phyloP scores from a whole-genome alignment of 2,797 vertebrate species.

The Pangasius macronema region DNA sequence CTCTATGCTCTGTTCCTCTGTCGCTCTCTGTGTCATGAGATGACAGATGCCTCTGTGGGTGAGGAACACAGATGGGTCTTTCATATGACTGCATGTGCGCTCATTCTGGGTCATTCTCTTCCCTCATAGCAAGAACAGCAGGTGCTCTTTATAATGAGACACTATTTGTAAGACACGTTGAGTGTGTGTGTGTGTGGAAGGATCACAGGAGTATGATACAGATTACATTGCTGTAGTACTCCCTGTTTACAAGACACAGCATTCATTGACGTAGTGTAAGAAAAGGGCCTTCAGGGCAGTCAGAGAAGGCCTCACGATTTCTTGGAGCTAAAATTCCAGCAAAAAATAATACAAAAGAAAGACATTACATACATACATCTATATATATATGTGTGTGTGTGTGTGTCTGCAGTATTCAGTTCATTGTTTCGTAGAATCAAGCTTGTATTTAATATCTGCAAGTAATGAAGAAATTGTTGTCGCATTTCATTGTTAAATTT shows the following conservation, averaged over 20 bases:
- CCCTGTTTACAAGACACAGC: not conserved
- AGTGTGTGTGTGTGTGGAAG: not conserved
- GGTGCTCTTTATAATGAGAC: constrained; percentile 47
- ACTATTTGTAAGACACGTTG: constrained; percentile 36
- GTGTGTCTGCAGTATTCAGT: not conserved
- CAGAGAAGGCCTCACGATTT: not conserved
- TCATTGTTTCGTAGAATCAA: not conserved
- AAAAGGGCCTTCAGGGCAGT: not conserved
- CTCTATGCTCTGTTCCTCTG: not conserved
- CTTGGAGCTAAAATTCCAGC: not conserved
- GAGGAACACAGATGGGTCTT: constrained; percentile 40
- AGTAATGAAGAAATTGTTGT: not conserved
- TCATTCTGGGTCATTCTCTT: constrained; percentile 42
- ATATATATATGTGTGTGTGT: not conserved
- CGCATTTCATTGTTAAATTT: not conserved
- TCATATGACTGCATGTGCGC: constrained; percentile 30
- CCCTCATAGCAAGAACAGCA: constrained; percentile 38
- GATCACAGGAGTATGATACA: constrained; percentile 31
- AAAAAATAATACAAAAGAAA: not conserved
- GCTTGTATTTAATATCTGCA: not conserved
- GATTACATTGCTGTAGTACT: not conserved
- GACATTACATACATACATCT: no score
- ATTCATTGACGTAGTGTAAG: not conserved
- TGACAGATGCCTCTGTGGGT: constrained; percentile 44
- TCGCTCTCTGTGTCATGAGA: not conserved